These are phyloP conservation scores for Hydrocynus forskahlii DNA, from an alignment of 2,797 vertebrate genomes.

Conservation along the genomic window DNA sequence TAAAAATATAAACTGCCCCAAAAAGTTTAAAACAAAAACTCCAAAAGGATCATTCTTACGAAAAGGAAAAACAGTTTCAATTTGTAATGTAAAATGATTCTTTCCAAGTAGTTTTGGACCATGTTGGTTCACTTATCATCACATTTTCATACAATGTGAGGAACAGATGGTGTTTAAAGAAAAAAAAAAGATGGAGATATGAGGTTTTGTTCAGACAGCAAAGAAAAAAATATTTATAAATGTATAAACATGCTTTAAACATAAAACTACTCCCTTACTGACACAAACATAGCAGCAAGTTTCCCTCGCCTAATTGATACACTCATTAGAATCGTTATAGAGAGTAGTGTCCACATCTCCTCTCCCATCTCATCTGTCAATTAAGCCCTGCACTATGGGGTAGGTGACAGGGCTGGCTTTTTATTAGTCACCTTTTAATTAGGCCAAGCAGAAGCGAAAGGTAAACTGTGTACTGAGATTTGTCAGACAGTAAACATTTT, in stretches of 20 bases:
- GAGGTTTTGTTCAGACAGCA: too few species aligned
- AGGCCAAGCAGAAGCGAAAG: slow-evolving; percentile 71
- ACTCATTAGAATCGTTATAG: slow-evolving; percentile 40
- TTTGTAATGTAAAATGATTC: too few species aligned
- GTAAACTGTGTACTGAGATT: slow-evolving; percentile 75
- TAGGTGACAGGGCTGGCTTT: slow-evolving; percentile 57
- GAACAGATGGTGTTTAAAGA: too few species aligned
- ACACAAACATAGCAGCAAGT: slow-evolving; percentile 55
- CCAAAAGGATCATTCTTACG: too few species aligned
- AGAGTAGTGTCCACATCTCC: slow-evolving; percentile 47
- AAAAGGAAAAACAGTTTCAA: too few species aligned
- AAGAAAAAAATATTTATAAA: not conserved
- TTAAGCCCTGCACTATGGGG: slow-evolving; percentile 39
- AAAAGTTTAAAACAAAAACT: too few species aligned
- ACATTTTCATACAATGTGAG: too few species aligned
- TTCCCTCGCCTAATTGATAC: slow-evolving; percentile 72
- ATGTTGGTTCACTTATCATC: too few species aligned
- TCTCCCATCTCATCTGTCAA: slow-evolving; percentile 50
- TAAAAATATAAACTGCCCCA: not conserved
- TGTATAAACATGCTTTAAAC: not conserved
- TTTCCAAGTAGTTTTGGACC: too few species aligned
- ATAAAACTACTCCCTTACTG: not conserved
- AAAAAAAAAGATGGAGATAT: too few species aligned
- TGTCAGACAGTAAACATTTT: slow-evolving; percentile 77
- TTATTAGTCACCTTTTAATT: slow-evolving; percentile 72